A percentile compares a stretch with the other conserved stretches of the same genome.
Conservation (phyloP, 2,888 invertebrate genomes). For the Noctua fimbriata region DNA sequence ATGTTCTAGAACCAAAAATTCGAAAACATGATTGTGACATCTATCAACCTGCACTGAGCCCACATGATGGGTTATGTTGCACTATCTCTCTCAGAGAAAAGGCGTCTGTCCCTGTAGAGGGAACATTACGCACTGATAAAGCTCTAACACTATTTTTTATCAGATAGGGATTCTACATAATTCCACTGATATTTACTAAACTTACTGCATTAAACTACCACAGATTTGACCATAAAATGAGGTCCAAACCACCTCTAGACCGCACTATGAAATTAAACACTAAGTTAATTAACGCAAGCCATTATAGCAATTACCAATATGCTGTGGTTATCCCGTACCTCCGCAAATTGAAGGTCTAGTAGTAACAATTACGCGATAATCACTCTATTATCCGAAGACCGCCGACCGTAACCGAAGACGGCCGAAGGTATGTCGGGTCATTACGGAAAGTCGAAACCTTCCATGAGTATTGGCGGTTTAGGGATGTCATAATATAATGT, state of each 20-base stretch:
- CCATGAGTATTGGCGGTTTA: background rate
- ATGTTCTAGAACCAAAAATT: too few species aligned
- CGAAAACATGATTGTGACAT: too few species aligned
- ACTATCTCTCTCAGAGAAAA: too few species aligned
- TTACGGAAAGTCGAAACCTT: conserved; percentile 11
- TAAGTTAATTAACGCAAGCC: background rate
- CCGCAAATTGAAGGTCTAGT: conserved; percentile 5
- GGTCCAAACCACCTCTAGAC: background rate
- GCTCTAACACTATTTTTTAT: background rate
- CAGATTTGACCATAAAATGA: background rate
- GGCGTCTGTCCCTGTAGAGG: background rate
- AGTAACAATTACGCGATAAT: conserved; percentile 30
- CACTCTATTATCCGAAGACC: conserved; percentile 29
- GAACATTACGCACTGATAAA: background rate
- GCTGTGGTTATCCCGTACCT: background rate
- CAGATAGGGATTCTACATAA: background rate
- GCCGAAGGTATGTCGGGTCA: conserved; percentile 1
- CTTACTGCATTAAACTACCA: background rate
- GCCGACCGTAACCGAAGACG: conserved; percentile 16
- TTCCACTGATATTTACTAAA: background rate
- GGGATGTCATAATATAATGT: background rate
- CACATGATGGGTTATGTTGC: too few species aligned
- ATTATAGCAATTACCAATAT: conserved; percentile 20
- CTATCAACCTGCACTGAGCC: too few species aligned
- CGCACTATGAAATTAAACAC: background rate